Evolutionary conservation across 2,797 vertebrate species (phyloP).

Genomic region (Falco berigora): DNA sequence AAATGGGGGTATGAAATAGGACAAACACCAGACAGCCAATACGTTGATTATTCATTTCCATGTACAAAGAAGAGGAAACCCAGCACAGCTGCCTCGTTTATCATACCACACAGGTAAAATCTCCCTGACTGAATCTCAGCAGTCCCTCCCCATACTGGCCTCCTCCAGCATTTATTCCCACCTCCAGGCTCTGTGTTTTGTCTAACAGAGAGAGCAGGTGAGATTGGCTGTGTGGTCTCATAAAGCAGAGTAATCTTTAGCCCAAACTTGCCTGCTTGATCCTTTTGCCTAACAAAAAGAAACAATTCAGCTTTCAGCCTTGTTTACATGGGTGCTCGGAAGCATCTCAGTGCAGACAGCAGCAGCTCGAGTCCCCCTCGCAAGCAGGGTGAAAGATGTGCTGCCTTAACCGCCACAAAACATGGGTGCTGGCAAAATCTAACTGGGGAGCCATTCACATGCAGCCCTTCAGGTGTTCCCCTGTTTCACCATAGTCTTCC

Average conservation of each 20-base stretch:
- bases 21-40: neutral
- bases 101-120: neutral
- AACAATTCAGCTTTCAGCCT: constrained; percentile 2
- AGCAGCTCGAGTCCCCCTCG: neutral
- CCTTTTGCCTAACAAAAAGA: neutral
- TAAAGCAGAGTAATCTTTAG: neutral
- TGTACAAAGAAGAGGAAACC: neutral
- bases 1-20: neutral
- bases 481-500: neutral
- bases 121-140: neutral
- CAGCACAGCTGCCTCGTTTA: neutral
- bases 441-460: neutral
- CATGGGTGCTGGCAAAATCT: neutral
- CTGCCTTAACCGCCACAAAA: neutral
- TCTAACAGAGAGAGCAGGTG: constrained; percentile 25
- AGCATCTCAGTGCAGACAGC: neutral
- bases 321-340: neutral
- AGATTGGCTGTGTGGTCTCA: constrained; percentile 12
- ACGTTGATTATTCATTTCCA: neutral
- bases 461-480: neutral
- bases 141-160: neutral
- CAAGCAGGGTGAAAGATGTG: neutral
- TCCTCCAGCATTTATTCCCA: neutral
- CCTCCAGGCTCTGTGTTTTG: neutral
- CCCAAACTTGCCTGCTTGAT: constrained; percentile 47